phyloP scores from a whole-genome alignment of 2,797 vertebrate species.

The Gallinago stenura region DNA sequence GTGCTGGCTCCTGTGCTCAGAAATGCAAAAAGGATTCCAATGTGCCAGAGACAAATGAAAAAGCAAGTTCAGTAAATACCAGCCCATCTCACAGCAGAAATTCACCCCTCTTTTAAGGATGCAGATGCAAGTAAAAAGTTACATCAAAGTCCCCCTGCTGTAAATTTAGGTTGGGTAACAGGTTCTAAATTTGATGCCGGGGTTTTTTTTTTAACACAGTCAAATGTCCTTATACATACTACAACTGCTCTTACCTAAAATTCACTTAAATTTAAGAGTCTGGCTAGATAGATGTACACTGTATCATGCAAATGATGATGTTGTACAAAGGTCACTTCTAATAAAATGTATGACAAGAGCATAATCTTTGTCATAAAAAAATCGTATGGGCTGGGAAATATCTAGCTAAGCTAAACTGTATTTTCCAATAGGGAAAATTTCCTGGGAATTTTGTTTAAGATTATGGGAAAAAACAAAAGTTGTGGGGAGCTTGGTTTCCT shows the following conservation, averaged over 20 bases:
- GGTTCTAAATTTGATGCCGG: slow-evolving; percentile 20
- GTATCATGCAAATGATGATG: fast-evolving
- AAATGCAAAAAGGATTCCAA: slow-evolving; percentile 63
- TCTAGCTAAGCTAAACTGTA: neutral
- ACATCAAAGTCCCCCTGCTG: slow-evolving; percentile 35
- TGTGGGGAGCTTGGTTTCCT: neutral
- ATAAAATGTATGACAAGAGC: neutral
- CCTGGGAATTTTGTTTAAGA: neutral
- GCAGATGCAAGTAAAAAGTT: slow-evolving; percentile 46
- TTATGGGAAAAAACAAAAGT: neutral
- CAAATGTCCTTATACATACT: neutral
- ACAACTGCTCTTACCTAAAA: neutral
- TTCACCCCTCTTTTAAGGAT: slow-evolving; percentile 54
- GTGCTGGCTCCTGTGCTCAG: slow-evolving; percentile 40
- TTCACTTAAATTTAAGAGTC: slow-evolving; percentile 28
- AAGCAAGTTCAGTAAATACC: slow-evolving; percentile 64
- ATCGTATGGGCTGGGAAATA: neutral
- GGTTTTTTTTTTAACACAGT: neutral
- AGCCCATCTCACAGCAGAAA: slow-evolving; percentile 57
- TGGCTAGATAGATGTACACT: neutral
- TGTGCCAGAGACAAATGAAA: slow-evolving; percentile 48
- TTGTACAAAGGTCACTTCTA: neutral
- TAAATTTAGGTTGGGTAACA: slow-evolving; percentile 52
- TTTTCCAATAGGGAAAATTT: neutral
- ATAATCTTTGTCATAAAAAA: neutral